Base-by-base conservation (phyloP, 2,113 vertebrate species). In the Butorides virescens region DNA sequence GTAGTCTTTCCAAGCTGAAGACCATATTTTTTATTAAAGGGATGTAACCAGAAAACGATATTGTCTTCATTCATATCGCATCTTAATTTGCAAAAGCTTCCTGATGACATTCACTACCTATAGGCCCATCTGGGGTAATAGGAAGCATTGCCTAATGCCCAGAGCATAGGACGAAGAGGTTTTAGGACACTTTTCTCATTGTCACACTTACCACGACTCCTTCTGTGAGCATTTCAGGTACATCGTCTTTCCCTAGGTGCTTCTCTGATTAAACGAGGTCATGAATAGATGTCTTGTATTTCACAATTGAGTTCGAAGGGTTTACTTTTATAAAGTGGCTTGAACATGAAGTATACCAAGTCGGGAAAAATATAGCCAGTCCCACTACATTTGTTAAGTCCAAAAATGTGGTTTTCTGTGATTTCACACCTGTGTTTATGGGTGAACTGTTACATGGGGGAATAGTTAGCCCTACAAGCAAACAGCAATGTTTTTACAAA, bases 371-470 rank as follows among this genome's bases (percentile, higher is more conserved):
- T 56, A 59, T 9, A 85, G 13, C 16, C 11, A 61, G 65, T 59
- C 36, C 16, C 25, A 36, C 36, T 77, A 3, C 47, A 87, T 75
- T 89, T 85, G 44, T 91, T 22, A 92, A 81, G 32, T 42, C 42
- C 5, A 87, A 84, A 88, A 93, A 63, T 36, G 80, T 87, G n/a
- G 6, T 61, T 89, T 89, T 89, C 83, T 89, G 21, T 77, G 52
- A 75, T 85, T 95, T 94, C 65, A 89, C 52, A 78, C 44, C 56
- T 84, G 15, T 56, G 27, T 92, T 94, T 92, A 68, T 63, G 39
- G 50, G 23, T 78, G 72, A 89, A 19, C 49, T 52, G 20, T 79
- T 84, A 66, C 2, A 1, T 44, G 16, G 9, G 44, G 26, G 21
- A 89, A 55, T 59, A 93, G 37, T 66, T 73, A 84, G 18, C 14